Conservation (phyloP, 2,888 invertebrate species). For the Scaeva pyrastri region DNA sequence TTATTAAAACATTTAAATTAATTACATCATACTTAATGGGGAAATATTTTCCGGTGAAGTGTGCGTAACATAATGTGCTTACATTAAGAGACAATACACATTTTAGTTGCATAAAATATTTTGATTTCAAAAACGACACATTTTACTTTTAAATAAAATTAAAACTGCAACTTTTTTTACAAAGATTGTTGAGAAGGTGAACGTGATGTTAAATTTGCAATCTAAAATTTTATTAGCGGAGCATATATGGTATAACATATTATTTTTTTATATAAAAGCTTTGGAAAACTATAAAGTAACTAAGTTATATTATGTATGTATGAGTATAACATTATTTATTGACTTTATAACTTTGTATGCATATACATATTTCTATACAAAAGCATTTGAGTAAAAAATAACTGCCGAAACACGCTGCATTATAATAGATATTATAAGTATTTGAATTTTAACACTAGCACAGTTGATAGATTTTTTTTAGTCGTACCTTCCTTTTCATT, state of each 20-base stretch:
- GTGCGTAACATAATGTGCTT: conserved; percentile 1
- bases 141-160: neutral
- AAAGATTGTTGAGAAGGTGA: neutral
- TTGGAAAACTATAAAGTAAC: conserved; percentile 10
- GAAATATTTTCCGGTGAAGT: neutral
- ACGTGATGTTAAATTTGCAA: conserved; percentile 15
- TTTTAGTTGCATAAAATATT: neutral
- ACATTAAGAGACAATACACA: neutral
- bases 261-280: neutral
- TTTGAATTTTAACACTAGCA: conserved; percentile 38
- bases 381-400: conserved; percentile 45
- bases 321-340: neutral
- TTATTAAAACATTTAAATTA: too few relatives aligned
- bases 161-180: neutral
- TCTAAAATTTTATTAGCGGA: neutral
- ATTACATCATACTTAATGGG: too few relatives aligned
- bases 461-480: conserved; percentile 4
- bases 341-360: neutral
- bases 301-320: neutral
- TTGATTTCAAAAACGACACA: conserved; percentile 3
- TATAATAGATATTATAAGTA: neutral
- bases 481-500: conserved; percentile 71
- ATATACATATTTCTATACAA: conserved; percentile 42
- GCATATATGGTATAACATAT: neutral
- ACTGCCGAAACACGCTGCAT: conserved; percentile 43